Evolutionary conservation across 2,888 invertebrate genomes (phyloP).

Genomic region (Agriopis leucophaearia): DNA sequence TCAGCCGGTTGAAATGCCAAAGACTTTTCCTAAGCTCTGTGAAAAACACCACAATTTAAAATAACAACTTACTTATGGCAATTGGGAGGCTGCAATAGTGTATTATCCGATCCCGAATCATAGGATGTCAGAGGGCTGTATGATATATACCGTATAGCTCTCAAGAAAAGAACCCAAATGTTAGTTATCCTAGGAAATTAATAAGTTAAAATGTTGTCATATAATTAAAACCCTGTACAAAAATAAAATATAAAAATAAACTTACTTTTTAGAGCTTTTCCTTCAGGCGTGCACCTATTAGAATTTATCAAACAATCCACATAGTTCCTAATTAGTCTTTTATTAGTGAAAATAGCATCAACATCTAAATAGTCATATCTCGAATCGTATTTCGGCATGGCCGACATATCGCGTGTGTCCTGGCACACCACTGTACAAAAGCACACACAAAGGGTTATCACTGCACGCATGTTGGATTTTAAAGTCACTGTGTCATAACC

Average conservation of each 20-base stretch:
- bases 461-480: conserved; percentile 65
- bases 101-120: no score
- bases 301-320: conserved; percentile 89
- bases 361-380: conserved; percentile 91
- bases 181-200: no score
- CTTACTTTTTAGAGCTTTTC: conserved; percentile 90
- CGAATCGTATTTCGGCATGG: conserved; percentile 79
- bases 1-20: neutral
- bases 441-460: conserved; percentile 67
- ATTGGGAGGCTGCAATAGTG: no score
- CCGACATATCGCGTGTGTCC: conserved; percentile 65
- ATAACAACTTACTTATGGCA: no score
- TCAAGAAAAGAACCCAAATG: no score
- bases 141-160: no score
- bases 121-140: no score
- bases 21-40: neutral
- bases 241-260: conserved; percentile 57
- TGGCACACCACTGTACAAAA: conserved; percentile 66
- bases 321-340: conserved; percentile 90
- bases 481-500: conserved; percentile 27
- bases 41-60: neutral
- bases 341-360: conserved; percentile 89
- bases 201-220: no score
- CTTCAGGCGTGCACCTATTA: conserved; percentile 91
- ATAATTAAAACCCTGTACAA: no score